These are phyloP conservation scores for Aegithalos caudatus DNA, from an alignment of 2,113 vertebrate species.

Conservation along the genomic window DNA sequence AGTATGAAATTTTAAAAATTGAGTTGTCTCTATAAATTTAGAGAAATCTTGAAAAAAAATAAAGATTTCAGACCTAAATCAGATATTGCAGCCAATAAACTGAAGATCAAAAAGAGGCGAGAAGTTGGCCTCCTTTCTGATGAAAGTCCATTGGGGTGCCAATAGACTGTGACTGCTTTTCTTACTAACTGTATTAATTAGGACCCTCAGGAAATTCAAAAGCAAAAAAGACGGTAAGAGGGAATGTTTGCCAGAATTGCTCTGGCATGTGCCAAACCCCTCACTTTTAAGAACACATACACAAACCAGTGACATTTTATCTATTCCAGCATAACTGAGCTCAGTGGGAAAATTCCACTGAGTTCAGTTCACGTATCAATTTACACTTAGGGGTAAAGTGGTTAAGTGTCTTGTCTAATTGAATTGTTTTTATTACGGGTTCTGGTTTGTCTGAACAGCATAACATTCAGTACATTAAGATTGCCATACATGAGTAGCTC, in stretches of 20 bases:
- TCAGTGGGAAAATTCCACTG: conserved; percentile 13
- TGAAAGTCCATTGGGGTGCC: not conserved
- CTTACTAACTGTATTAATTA: conserved; percentile 34
- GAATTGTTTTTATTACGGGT: not conserved
- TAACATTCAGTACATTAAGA: not conserved
- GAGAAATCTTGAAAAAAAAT: not conserved
- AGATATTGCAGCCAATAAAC: not conserved
- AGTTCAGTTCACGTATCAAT: conserved; percentile 3
- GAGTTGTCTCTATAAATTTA: not conserved
- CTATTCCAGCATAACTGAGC: not conserved
- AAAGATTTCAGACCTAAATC: not conserved
- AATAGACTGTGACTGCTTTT: not conserved
- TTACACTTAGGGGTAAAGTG: conserved; percentile 34
- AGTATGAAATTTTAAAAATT: not conserved
- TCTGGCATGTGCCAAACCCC: not conserved
- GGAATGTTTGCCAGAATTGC: not conserved
- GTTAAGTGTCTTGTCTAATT: conserved; percentile 27
- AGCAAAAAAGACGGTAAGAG: not conserved
- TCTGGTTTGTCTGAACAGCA: conserved; percentile 8
- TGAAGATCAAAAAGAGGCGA: not conserved
- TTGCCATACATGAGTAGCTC: not conserved
- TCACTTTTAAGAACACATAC: not conserved
- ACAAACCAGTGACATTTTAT: conserved; percentile 6
- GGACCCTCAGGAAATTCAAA: conserved; percentile 32
- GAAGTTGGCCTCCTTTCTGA: not conserved